phyloP scores from a whole-genome alignment of 1,140 invertebrate species.

The Lordiphosa collinella region DNA sequence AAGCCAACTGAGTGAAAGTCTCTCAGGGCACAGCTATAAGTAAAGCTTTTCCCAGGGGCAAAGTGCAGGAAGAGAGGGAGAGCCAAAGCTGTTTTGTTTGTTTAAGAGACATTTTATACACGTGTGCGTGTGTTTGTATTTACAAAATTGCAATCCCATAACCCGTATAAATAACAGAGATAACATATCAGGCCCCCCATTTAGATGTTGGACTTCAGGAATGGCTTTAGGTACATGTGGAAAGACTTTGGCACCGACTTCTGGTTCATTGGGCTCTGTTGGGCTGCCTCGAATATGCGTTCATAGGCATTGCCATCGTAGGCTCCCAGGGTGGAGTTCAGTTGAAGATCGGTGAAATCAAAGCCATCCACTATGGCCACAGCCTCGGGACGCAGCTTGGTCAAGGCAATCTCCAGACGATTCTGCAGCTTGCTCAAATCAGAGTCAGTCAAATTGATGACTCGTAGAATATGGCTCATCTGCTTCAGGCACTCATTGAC shows the following conservation, averaged over 20 bases:
- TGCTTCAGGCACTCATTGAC: constrained; percentile 87
- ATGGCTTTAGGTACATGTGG: constrained; percentile 87
- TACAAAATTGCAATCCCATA: constrained; percentile 2
- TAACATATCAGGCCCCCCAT: constrained; percentile 1
- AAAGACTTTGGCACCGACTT: constrained; percentile 88
- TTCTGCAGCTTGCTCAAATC: constrained; percentile 84
- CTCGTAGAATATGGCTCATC: constrained; percentile 87
- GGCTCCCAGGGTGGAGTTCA: constrained; percentile 90
- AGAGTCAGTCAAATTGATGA: constrained; percentile 82
- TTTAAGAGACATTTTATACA: too few relatives aligned
- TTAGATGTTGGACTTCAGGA: constrained; percentile 86
- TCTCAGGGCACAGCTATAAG: neutral
- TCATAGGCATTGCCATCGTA: constrained; percentile 96
- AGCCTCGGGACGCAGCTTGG: constrained; percentile 88
- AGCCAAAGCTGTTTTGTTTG: neutral
- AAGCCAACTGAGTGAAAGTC: constrained; percentile 28
- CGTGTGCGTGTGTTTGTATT: neutral
- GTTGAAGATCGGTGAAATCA: constrained; percentile 89
- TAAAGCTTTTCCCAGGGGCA: constrained; percentile 37
- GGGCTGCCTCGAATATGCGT: constrained; percentile 90
- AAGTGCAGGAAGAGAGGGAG: constrained; percentile 36
- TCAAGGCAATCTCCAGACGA: constrained; percentile 85
- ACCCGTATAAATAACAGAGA: neutral
- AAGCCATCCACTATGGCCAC: constrained; percentile 95
- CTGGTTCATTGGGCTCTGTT: constrained; percentile 91